Evolutionary conservation across 2,113 vertebrate species (phyloP).

Genomic region (Artemisiospiza belli): DNA sequence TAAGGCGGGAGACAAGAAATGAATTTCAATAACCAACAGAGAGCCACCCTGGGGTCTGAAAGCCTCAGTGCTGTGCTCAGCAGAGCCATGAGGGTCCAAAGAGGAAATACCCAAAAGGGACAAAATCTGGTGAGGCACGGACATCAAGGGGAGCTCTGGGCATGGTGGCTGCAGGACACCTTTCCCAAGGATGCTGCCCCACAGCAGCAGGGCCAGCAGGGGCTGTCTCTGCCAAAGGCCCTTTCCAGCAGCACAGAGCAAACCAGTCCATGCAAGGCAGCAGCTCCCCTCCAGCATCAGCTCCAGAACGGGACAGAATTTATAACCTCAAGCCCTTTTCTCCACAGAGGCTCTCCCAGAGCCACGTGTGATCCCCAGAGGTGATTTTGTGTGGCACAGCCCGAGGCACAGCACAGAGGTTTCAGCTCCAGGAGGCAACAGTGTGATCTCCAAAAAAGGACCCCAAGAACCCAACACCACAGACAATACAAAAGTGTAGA

Average conservation of each 20-base stretch:
- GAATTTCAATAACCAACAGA: constrained; percentile 9
- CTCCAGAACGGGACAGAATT: neutral
- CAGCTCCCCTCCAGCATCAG: neutral
- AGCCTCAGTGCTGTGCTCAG: constrained; percentile 46
- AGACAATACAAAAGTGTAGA: constrained; percentile 70
- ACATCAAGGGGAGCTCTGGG: neutral
- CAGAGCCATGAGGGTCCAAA: neutral
- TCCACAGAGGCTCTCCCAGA: neutral
- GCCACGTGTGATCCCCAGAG: neutral
- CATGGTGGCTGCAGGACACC: neutral
- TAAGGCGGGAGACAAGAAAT: constrained; percentile 8
- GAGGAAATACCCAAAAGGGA: neutral
- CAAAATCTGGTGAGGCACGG: neutral
- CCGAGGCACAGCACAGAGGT: constrained; percentile 38
- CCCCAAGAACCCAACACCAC: constrained; percentile 23
- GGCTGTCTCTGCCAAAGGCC: neutral
- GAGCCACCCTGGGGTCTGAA: constrained; percentile 31
- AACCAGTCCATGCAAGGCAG: neutral
- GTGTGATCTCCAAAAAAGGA: constrained; percentile 15
- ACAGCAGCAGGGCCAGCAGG: neutral
- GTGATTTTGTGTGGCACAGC: neutral
- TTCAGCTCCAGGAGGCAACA: constrained; percentile 47
- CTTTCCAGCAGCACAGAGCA: neutral
- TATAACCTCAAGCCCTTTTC: neutral
- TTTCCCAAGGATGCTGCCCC: neutral